A percentile compares a stretch with the other conserved stretches of the same genome.
Conservation (phyloP, 2,797 vertebrate species). For the Dromococcyx pavoninus region DNA sequence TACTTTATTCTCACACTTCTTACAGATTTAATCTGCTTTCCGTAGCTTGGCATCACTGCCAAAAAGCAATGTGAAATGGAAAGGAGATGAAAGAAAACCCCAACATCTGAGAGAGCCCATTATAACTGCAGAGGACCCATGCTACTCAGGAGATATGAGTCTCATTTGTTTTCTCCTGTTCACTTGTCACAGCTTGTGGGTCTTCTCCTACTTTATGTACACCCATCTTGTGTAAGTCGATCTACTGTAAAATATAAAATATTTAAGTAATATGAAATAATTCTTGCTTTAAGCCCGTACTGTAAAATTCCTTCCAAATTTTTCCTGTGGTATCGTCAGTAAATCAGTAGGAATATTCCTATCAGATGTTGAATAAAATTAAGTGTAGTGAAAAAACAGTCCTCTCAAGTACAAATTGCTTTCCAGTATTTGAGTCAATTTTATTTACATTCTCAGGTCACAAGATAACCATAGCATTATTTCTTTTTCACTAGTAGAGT, state of each 20-base stretch:
- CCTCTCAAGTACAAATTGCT: not conserved
- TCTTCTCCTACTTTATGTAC: not conserved
- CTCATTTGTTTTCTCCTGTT: not conserved
- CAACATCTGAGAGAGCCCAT: not conserved
- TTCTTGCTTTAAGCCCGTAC: not conserved
- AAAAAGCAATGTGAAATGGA: not conserved
- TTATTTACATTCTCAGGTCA: not conserved
- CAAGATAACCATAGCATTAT: not conserved
- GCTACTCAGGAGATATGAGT: not conserved
- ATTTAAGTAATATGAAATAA: not conserved
- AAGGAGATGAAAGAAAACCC: not conserved
- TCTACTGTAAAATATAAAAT: not conserved
- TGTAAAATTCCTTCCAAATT: not conserved
- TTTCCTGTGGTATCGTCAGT: not conserved
- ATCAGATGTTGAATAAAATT: not conserved
- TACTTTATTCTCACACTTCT: slow-evolving; percentile 23
- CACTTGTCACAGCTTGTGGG: too few species aligned
- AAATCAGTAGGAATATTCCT: not conserved
- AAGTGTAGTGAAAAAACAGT: not conserved
- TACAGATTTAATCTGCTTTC: slow-evolving; percentile 28
- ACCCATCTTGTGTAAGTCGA: not conserved
- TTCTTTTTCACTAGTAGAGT: not conserved
- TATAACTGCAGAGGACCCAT: not conserved
- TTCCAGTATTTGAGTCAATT: not conserved
- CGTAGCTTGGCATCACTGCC: not conserved